These are phyloP conservation scores for Anabacerthia variegaticeps DNA, from an alignment of 2,797 vertebrate genomes.

Conservation along the genomic window DNA sequence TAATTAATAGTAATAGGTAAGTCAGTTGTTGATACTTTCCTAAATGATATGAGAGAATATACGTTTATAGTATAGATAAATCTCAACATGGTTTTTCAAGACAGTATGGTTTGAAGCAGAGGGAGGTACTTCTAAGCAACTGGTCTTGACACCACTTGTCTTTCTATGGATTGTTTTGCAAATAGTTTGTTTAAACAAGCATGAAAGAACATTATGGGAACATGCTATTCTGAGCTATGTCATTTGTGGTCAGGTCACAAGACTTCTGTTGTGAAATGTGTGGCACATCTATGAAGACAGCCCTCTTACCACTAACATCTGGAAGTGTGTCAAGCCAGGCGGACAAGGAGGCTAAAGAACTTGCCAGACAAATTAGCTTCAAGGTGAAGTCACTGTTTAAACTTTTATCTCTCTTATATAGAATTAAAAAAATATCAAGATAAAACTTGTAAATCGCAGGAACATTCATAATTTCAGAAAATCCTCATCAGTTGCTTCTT, in stretches of 20 bases:
- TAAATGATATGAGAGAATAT: background rate
- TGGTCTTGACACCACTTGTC: background rate
- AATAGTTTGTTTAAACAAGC: background rate
- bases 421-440: background rate
- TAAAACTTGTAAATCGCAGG: background rate
- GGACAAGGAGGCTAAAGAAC: slow-evolving; percentile 87
- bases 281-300: slow-evolving; percentile 85
- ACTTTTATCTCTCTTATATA: background rate
- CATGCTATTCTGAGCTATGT: slow-evolving; percentile 30
- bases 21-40: background rate
- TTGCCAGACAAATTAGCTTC: slow-evolving; percentile 95
- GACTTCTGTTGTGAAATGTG: slow-evolving; percentile 94
- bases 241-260: slow-evolving; percentile 83
- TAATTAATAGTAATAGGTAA: background rate
- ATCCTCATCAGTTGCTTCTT: background rate
- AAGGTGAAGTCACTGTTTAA: slow-evolving; percentile 81
- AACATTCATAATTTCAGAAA: background rate
- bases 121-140: background rate
- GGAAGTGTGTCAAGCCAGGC: slow-evolving; percentile 85
- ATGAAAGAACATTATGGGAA: background rate
- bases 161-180: background rate
- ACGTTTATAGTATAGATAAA: background rate
- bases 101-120: background rate
- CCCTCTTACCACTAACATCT: slow-evolving; percentile 85
- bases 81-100: background rate